These are phyloP conservation scores for Mus caroli DNA, from an alignment of 2,797 vertebrate genomes.

Conservation along the genomic window DNA sequence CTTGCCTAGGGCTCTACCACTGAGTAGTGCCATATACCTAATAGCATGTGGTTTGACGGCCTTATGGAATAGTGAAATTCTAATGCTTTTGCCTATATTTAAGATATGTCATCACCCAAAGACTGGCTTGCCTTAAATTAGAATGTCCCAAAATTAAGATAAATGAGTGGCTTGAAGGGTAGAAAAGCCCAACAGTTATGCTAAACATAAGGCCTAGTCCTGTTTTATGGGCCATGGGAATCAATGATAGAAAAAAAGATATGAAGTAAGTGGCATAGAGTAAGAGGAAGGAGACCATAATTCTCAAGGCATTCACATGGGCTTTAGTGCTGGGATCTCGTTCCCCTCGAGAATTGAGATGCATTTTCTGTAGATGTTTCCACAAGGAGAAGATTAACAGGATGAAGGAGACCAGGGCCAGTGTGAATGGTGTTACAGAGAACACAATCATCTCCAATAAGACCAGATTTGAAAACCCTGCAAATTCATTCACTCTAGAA, in stretches of 20 bases:
- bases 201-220: neutral
- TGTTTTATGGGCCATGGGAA: neutral
- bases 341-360: neutral
- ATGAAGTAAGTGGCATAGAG: conserved; percentile 3
- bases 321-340: conserved; percentile 21
- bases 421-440: neutral
- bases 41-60: too few relatives aligned
- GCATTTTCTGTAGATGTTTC: conserved; percentile 57
- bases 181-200: neutral
- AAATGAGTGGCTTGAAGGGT: conserved; percentile 41
- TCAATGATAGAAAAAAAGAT: neutral
- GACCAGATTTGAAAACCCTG: neutral
- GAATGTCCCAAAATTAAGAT: conserved; percentile 4
- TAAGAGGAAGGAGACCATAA: conserved; percentile 57
- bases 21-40: neutral
- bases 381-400: conserved; percentile 55
- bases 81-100: neutral
- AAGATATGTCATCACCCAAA: neutral
- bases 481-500: neutral
- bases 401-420: neutral
- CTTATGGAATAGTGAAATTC: neutral
- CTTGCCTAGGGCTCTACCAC: neutral
- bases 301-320: conserved; percentile 56
- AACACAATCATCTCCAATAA: neutral
- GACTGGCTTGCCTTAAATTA: neutral